Percentiles rank a stretch among this genome's conserved stretches.
phyloP scores from a whole-genome alignment of 2,888 invertebrate species.

The Priocnemis perturbator region DNA sequence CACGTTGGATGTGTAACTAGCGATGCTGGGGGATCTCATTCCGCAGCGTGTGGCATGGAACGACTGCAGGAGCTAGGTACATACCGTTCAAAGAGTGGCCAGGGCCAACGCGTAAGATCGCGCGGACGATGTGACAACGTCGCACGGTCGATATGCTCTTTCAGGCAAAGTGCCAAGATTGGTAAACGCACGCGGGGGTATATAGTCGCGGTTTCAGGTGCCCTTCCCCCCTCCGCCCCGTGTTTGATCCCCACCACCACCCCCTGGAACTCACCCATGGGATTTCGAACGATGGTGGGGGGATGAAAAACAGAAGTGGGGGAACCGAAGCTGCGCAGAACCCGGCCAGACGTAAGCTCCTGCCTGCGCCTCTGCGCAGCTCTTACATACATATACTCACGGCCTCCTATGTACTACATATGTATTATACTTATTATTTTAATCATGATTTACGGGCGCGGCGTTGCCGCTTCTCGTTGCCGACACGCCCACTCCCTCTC shows the following conservation, averaged over 20 bases:
- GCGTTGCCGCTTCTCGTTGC: slow-evolving; percentile 66
- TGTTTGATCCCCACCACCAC: slow-evolving; percentile 43
- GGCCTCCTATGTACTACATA: slow-evolving; percentile 66
- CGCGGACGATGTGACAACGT: slow-evolving; percentile 71
- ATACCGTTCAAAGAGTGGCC: slow-evolving; percentile 63
- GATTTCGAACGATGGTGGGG: slow-evolving; percentile 56
- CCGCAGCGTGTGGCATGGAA: slow-evolving; percentile 63
- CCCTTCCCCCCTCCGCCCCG: slow-evolving; percentile 51
- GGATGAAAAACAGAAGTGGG: slow-evolving; percentile 44
- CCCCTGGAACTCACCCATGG: slow-evolving; percentile 60
- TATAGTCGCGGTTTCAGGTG: slow-evolving; percentile 69
- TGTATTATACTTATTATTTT: slow-evolving; percentile 74
- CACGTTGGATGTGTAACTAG: slow-evolving; percentile 5
- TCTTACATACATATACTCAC: slow-evolving; percentile 55
- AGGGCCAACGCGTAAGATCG: slow-evolving; percentile 63
- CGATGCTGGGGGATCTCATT: slow-evolving; percentile 23
- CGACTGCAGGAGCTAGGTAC: slow-evolving; percentile 57
- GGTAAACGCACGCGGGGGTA: slow-evolving; percentile 68
- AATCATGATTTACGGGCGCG: slow-evolving; percentile 73
- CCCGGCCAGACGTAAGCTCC: slow-evolving; percentile 49
- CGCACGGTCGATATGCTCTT: slow-evolving; percentile 75
- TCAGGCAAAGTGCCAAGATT: slow-evolving; percentile 76
- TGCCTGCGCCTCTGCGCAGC: slow-evolving; percentile 65
- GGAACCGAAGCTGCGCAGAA: slow-evolving; percentile 71
- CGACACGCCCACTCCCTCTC: slow-evolving; percentile 68